Conservation (phyloP, 2,888 invertebrate genomes). For the Emmelina monodactyla region DNA sequence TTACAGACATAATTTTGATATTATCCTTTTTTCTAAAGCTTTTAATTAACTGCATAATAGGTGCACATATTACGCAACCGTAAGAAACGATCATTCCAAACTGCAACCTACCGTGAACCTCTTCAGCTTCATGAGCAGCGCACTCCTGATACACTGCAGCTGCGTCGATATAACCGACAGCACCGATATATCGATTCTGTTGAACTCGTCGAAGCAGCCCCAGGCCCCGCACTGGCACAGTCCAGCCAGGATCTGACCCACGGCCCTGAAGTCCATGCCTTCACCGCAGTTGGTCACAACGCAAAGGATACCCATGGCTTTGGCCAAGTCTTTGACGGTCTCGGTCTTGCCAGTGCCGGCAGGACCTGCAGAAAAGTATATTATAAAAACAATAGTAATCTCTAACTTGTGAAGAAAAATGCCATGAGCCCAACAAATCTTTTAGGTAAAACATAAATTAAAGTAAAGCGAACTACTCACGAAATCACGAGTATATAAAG, state of each 20-base stretch:
- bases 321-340: slow-evolving; percentile 90
- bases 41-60: no score
- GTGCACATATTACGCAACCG: no score
- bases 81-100: no score
- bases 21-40: no score
- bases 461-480: no score
- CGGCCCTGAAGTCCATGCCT: slow-evolving; percentile 89
- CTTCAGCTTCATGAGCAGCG: slow-evolving; percentile 76
- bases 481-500: no score
- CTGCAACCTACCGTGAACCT: slow-evolving; percentile 79
- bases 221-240: slow-evolving; percentile 90
- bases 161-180: slow-evolving; percentile 93
- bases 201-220: slow-evolving; percentile 97
- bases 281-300: slow-evolving; percentile 93
- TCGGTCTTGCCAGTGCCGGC: slow-evolving; percentile 91
- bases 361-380: slow-evolving; percentile 68
- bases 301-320: slow-evolving; percentile 83
- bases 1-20: no score
- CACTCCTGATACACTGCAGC: slow-evolving; percentile 87
- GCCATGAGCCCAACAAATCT: no score
- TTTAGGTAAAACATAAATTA: no score
- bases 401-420: no score
- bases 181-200: slow-evolving; percentile 90
- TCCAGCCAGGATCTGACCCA: slow-evolving; percentile 72
- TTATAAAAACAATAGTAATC: no score